Evolutionary conservation across 2,797 vertebrate species (phyloP).

Genomic region (Somateria mollissima): DNA sequence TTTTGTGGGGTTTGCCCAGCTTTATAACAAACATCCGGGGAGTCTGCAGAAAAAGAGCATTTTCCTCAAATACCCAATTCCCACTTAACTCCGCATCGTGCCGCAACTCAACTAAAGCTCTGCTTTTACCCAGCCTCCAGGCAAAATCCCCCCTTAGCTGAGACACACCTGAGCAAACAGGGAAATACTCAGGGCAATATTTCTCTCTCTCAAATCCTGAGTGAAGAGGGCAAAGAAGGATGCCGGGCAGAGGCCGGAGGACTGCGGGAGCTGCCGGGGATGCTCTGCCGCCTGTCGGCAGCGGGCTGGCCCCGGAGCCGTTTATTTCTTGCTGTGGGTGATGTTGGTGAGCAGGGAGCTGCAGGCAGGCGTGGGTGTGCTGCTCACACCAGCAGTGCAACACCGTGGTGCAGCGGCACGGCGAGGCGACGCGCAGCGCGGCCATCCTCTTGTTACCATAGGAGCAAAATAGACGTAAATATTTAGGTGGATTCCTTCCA

Average conservation of each 20-base stretch:
- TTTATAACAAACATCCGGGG: not conserved
- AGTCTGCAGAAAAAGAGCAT: not conserved
- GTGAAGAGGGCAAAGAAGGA: not conserved
- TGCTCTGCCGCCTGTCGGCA: constrained; percentile 78
- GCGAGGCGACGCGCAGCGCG: not conserved
- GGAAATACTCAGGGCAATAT: not conserved
- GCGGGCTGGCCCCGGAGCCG: too few species aligned
- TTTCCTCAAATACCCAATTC: not conserved
- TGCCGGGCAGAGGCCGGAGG: not conserved
- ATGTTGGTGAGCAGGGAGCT: too few species aligned
- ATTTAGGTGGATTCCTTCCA: constrained; percentile 35
- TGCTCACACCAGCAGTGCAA: not conserved
- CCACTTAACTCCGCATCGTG: not conserved
- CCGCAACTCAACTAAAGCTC: not conserved
- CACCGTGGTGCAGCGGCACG: rapidly evolving
- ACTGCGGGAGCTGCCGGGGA: too few species aligned
- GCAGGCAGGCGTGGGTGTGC: rapidly evolving
- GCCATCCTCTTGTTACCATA: constrained; percentile 46
- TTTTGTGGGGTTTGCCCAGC: not conserved
- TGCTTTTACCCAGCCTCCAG: not conserved
- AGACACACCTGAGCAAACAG: not conserved
- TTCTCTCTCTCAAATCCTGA: not conserved
- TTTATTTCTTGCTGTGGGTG: too few species aligned
- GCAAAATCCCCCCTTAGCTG: not conserved
- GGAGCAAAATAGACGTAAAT: constrained; percentile 56